Base-by-base conservation (phyloP, 2,797 vertebrate genomes). In the Hyperoplus immaculatus region DNA sequence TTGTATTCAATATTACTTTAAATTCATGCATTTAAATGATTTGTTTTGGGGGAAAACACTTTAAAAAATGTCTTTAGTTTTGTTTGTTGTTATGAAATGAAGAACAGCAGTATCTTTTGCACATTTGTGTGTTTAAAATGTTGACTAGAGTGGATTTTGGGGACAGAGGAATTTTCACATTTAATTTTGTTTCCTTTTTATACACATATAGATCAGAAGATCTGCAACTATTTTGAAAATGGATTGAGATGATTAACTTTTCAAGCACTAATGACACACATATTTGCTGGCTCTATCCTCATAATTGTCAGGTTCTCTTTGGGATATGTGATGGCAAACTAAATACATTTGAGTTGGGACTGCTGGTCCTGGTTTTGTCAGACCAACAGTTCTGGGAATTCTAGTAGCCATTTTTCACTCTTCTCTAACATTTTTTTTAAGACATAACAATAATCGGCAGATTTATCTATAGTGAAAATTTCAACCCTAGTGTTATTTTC, bases 101-200 rank as follows among this genome's bases (percentile, higher is more conserved):
- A 59, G 49, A 45, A 29, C 13, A 63, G 63, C 14, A 21, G 6
- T 15, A 14, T 68, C 10, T 29, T 0, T 10, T 74, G 21, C 11
- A n/a, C 66, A 55, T 69, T 5, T 46, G 4, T 54, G 45, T 64
- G 15, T 56, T 56, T 21, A 38, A 77, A 55, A 60, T 56, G 3
- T 11, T 69, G 8, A 29, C 29, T 29, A 29, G 29, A 29, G 29
- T 29, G 46, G n/a, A 21, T 11, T 80, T 78, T 72, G 4, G 41
- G 4, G 12, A 47, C n/a, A 39, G 16, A 46, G 15, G 10, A 61
- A 57, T n/a, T 42, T 47, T 56, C 0, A 6, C 15, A n/a, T 59
- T 69, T 6, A 3, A 39, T 29, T 46, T 55, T 54, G 6, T 14
- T 78, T 58, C 46, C 49, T 41, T 42, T 13, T 42, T 13, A 21